Conservation (phyloP, 2,797 vertebrate species). For the Trematomus bernacchii region DNA sequence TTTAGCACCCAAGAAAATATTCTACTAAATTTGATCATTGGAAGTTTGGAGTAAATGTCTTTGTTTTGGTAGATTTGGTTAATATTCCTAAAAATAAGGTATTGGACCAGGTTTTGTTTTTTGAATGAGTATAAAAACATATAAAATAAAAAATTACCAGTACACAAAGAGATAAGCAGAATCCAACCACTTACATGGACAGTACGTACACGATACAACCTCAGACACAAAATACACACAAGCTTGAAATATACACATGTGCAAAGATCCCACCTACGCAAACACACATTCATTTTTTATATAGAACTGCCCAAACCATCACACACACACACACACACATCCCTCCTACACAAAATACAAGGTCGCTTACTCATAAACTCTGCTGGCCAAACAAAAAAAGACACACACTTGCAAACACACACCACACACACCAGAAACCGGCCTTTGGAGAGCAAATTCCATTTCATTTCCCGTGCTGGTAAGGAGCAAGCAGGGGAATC, state of each 20-base stretch:
- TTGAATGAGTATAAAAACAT: neutral
- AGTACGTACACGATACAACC: too few species aligned
- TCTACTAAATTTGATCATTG: neutral
- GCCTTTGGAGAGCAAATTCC: constrained; percentile 73
- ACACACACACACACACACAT: constrained; percentile 1
- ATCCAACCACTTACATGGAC: neutral
- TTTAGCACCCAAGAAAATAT: neutral
- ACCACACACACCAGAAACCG: constrained; percentile 19
- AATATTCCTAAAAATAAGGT: neutral
- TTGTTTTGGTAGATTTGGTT: neutral
- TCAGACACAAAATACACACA: neutral
- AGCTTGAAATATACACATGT: neutral
- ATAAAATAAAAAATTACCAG: neutral
- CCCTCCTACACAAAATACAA: constrained; percentile 56
- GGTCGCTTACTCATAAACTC: constrained; percentile 43
- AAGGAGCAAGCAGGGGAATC: constrained; percentile 71
- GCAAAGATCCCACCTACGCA: constrained; percentile 6
- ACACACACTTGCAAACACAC: constrained; percentile 10
- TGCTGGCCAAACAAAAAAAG: constrained; percentile 39
- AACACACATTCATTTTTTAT: constrained; percentile 13
- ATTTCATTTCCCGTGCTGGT: constrained; percentile 79
- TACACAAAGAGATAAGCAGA: too few species aligned
- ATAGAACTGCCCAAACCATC: constrained; percentile 8
- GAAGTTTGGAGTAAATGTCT: neutral
- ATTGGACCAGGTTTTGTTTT: neutral